Evolutionary conservation across 2,888 invertebrate species (phyloP), one percentile per base, ranked within the genome.

Genomic region (Amiota communis): DNA sequence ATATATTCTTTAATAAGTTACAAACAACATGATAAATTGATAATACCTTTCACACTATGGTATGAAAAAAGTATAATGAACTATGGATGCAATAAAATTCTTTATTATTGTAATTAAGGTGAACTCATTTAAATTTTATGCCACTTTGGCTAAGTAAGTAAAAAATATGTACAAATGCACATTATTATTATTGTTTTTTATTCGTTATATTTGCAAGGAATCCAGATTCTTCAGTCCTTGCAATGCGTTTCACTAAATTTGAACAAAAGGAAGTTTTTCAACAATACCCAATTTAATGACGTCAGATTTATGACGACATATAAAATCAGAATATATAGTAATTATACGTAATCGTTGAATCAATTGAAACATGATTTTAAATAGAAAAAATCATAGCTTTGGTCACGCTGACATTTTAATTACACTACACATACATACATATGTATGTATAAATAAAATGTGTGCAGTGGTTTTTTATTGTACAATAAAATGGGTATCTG

Each of bases 101-200:
- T 36, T 36, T 76, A 79, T 79, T 81, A 79, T 79, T 76, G 80
- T 80, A 80, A 80, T 80, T 80, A 76, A 78, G 80, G 78, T 79
- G 73, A 75, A 81, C 74, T 79, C 79, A 81, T 80, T 80, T 80
- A 72, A 79, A 81, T 81, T 80, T 80, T 36, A 80, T 75, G 80
- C 75, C 76, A 79, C 76, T 81, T 78, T 80, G 75, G 71, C 69
- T 68, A 63, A 79, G 77, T 77, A 70, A 70, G 76, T 53, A 53
- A 59, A 59, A 59, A 59, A 13, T 15, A 17, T 15, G 11, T 68
- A 53, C 51, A 68, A 47, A 36, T 36, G 36, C 36, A 6, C 36
- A 36, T 68, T 53, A 20, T 49, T 68, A 51, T 65, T 10, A 11
- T 48, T 51, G 51, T 51, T 51, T 51, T 68, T 53, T 36, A 63